These are phyloP conservation scores for Pseudomyrmex dendroicus DNA, from an alignment of 1,140 invertebrate species.

Conservation along the genomic window DNA sequence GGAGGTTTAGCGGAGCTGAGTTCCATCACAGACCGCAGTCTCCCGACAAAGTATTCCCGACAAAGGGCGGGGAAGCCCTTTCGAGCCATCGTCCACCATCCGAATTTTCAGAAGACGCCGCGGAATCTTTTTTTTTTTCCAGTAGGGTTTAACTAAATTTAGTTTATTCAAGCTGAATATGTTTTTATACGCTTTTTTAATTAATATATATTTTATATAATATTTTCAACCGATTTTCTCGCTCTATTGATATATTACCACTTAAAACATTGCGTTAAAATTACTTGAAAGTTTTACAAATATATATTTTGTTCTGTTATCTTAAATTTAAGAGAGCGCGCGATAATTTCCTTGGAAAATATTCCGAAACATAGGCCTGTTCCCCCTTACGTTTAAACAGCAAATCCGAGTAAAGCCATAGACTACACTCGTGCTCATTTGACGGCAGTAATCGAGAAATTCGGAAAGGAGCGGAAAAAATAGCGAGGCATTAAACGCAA, in stretches of 20 bases:
- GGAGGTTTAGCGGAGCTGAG: constrained; percentile 71
- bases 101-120: constrained; percentile 66
- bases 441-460: constrained; percentile 38
- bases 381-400: not conserved
- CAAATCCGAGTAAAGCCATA: constrained; percentile 60
- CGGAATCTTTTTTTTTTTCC: constrained; percentile 26
- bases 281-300: no score
- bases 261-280: no score
- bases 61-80: constrained; percentile 74
- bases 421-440: constrained; percentile 62
- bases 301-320: no score
- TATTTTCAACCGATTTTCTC: no score
- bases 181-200: not conserved
- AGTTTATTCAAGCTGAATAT: constrained; percentile 1
- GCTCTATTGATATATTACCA: no score
- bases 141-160: constrained; percentile 42
- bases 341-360: no score
- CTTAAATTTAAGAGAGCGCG: no score
- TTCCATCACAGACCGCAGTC: constrained; percentile 80
- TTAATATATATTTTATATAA: no score
- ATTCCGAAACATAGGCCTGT: not conserved
- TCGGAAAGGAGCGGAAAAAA: constrained; percentile 73
- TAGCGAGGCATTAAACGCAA: constrained; percentile 81
- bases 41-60: constrained; percentile 79
- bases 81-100: constrained; percentile 58